Conservation (phyloP, 2,797 vertebrate species). For the Semaprochilodus insignis region DNA sequence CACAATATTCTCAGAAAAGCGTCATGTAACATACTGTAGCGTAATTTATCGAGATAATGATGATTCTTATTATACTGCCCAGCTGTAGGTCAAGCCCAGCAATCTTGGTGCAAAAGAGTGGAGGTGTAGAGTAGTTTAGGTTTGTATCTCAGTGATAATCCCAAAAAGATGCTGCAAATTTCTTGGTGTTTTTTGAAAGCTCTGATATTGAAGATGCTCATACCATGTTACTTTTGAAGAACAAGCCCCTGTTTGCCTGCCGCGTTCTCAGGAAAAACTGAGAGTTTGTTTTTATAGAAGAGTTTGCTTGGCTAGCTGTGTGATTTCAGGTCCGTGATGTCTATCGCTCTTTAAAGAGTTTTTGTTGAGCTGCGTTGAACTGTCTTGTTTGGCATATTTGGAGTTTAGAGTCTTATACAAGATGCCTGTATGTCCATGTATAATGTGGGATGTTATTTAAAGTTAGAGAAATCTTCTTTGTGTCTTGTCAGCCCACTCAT, state of each 20-base stretch:
- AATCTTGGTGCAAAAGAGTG: neutral
- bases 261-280: neutral
- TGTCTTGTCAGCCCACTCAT: slow-evolving; percentile 5
- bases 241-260: neutral
- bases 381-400: neutral
- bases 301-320: neutral
- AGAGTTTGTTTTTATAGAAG: neutral
- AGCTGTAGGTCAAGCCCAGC: no score
- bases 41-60: no score
- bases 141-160: neutral
- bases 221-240: neutral
- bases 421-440: neutral
- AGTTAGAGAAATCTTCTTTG: neutral
- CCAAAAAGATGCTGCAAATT: neutral
- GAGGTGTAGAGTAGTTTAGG: neutral
- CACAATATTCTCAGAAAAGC: no score
- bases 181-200: neutral
- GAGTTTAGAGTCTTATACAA: neutral
- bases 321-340: neutral
- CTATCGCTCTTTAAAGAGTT: slow-evolving; percentile 1
- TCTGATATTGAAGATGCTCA: neutral
- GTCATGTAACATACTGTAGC: no score
- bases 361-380: neutral
- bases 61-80: no score
- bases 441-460: slow-evolving; percentile 9